phyloP scores from a whole-genome alignment of 2,888 invertebrate genomes.

The Dugesia japonica region DNA sequence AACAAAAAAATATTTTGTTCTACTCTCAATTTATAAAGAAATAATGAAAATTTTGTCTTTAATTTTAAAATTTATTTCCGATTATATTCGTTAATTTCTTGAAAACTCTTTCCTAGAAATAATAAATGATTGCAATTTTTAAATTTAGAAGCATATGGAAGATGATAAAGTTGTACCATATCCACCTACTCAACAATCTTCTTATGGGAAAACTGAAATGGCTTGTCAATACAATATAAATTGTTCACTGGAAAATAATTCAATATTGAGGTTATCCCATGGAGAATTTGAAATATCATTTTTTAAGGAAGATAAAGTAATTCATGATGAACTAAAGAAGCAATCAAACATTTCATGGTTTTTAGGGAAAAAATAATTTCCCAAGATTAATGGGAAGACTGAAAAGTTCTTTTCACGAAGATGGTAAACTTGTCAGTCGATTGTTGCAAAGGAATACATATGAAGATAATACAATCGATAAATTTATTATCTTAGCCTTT shows the following conservation, averaged over 20 bases:
- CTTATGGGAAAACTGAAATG: neutral
- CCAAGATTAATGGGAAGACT: constrained; percentile 25
- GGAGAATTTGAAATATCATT: neutral
- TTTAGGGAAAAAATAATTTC: constrained; percentile 13
- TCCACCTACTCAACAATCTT: constrained; percentile 22
- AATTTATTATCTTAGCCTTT: constrained; percentile 45
- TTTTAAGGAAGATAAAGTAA: neutral
- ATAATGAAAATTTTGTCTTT: neutral
- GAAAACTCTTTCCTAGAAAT: neutral
- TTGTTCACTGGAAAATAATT: neutral
- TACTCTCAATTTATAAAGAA: too few relatives aligned
- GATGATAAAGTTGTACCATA: neutral
- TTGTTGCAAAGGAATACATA: constrained; percentile 15
- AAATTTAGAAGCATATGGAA: constrained; percentile 1
- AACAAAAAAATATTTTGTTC: too few relatives aligned
- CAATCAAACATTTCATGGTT: neutral
- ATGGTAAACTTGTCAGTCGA: constrained; percentile 7
- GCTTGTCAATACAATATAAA: neutral
- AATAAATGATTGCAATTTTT: neutral
- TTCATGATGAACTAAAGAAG: neutral
- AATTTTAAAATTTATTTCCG: neutral
- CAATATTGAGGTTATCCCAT: neutral
- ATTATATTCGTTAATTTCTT: neutral
- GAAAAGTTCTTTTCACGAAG: constrained; percentile 26
- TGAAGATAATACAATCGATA: constrained; percentile 37